Conservation (phyloP, 2,888 invertebrate species). For the Clitarchus hookeri region DNA sequence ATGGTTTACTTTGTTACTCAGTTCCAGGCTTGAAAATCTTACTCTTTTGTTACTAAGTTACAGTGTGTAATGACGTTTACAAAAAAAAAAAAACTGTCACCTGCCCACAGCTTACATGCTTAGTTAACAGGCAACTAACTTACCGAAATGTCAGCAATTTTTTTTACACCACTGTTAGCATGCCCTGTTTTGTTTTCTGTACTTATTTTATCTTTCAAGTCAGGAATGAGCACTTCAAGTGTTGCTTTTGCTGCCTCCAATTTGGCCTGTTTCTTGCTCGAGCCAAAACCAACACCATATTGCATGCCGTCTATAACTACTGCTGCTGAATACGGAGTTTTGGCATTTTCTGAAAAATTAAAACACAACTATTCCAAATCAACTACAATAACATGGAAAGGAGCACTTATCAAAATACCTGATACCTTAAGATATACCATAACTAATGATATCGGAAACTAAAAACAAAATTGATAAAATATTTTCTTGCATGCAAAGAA, state of each 20-base stretch:
- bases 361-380: background rate
- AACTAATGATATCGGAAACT: too few relatives aligned
- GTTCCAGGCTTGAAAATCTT: too few relatives aligned
- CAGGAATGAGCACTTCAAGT: slow-evolving; percentile 88
- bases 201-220: slow-evolving; percentile 81
- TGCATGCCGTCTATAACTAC: slow-evolving; percentile 90
- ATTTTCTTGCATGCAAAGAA: too few relatives aligned
- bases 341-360: slow-evolving; percentile 73
- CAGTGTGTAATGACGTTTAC: too few relatives aligned
- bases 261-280: slow-evolving; percentile 95
- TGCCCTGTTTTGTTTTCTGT: slow-evolving; percentile 57
- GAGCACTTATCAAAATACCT: too few relatives aligned
- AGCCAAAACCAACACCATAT: slow-evolving; percentile 92
- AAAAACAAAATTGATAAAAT: too few relatives aligned
- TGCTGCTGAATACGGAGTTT: slow-evolving; percentile 92
- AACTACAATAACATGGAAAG: too few relatives aligned
- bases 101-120: too few relatives aligned
- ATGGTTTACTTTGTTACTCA: too few relatives aligned
- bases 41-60: too few relatives aligned
- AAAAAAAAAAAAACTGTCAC: too few relatives aligned
- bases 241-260: slow-evolving; percentile 89
- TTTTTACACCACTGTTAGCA: background rate
- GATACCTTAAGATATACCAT: too few relatives aligned
- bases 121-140: background rate
- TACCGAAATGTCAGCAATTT: background rate